Evolutionary conservation across 2,888 invertebrate species (phyloP), one percentile per base, ranked within the genome.

Genomic region (Ophioninae sp.): DNA sequence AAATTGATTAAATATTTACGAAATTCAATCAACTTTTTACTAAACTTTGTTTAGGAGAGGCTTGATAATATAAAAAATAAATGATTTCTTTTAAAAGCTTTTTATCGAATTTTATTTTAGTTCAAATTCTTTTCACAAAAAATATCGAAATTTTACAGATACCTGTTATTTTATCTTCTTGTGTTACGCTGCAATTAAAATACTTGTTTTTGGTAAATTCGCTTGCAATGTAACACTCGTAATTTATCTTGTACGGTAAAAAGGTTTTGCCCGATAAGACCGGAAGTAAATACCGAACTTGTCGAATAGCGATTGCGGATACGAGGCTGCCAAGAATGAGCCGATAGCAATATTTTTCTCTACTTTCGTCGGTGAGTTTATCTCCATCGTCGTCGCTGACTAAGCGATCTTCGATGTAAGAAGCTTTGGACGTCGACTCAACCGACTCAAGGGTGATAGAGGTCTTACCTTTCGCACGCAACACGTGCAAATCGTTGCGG

Each of bases 381-480:
- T 83, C 83, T 68, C 68, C n/a, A 23, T 64, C 73, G 65, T 30
- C 59, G 21, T 76, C 68, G 68, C 72, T 20, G 57, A 20, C 80
- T 37, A 67, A 79, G 57, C 73, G 62, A 69, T 78, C 67, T 59
- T 67, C 17, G 56, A 41, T 68, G 67, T 62, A 59, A 73, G 50
- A 59, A 57, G 20, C 56, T 59, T 61, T 77, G 41, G 20, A 8
- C 64, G 44, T 30, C 30, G 64, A 6, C 67, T 39, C 41, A 1
- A 13, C 20, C 23, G 65, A 64, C 56, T 64, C 65, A 39, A 20
- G 30, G 57, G 57, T 59, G 65, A 74, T 67, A 75, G 76, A 73
- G 73, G 80, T 83, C 76, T 79, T 37, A 64, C 75, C 67, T 65
- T 79, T 82, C 69, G 75, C 84, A 82, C 84, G 75, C 79, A 79